Evolutionary conservation across 2,113 vertebrate species (phyloP), one percentile per base, ranked within the genome.

Genomic region (Morone saxatilis): DNA sequence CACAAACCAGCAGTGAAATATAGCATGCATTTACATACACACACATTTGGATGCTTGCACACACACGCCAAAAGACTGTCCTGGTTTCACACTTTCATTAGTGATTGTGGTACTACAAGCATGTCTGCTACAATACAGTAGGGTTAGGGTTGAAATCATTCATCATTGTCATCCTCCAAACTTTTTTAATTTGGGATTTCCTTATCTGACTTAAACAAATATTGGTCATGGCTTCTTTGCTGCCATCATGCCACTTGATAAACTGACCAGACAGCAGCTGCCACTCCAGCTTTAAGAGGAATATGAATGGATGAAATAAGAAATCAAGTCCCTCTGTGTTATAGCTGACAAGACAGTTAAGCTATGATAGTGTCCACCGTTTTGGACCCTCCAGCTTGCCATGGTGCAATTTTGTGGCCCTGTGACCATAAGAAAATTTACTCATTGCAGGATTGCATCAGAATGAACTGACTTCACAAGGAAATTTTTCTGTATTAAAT

Each of bases 1-100:
- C 73, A 82, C 90, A 78, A 89, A 88, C 81, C 65, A 67, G 60
- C 66, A 79, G 81, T 74, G 72, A 89, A 85, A 91, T 83, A 84
- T 85, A 84, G 66, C 70, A 38, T 20, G n/a, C 51, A 88, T 87
- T 85, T 80, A 61, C 78, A 88, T 51, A 70, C 1, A 53, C 48
- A 85, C 65, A 87, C 63, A 86, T 69, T 40, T 62, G 16, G n/a
- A 62, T 68, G 38, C 51, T 62, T 53, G 8, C 10, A 54, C 5
- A 47, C 45, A 47, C 45, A 13, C 45, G 2, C 31, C 31, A 1
- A 47, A 77, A 76, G 12, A 22, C 45, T 36, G 43, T 19, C 25
- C 38, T 71, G 40, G 38, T 73, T 73, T 66, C 14, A 54, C 20
- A 53, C 16, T 45, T 45, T 74, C 19, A 20, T 19, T 13, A 11